phyloP scores from a whole-genome alignment of 2,888 invertebrate genomes.

The Eupithecia centaureata region DNA sequence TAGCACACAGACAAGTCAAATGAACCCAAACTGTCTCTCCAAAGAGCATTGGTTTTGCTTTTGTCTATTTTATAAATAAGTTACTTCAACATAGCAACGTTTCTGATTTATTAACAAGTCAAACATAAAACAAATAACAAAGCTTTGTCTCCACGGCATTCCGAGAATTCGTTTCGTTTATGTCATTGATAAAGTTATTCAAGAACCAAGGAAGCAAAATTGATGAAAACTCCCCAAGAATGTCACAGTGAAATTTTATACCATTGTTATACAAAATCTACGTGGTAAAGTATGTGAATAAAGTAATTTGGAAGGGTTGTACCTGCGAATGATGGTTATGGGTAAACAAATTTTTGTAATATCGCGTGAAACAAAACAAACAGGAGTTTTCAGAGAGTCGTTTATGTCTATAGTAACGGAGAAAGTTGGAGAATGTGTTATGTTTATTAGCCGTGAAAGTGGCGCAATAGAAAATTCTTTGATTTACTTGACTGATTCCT shows the following conservation, averaged over 20 bases:
- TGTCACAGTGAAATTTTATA: background rate
- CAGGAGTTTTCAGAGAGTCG: constrained; percentile 51
- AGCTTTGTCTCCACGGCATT: background rate
- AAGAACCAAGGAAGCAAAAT: background rate
- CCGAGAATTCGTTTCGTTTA: background rate
- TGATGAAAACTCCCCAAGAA: background rate
- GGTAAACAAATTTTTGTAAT: constrained; percentile 46
- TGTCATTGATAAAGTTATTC: background rate
- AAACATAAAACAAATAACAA: background rate
- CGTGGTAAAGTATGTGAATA: constrained; percentile 13
- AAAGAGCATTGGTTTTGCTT: background rate
- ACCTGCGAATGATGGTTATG: constrained; percentile 15
- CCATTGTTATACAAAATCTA: constrained; percentile 12
- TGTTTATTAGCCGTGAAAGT: background rate
- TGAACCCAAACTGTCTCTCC: background rate
- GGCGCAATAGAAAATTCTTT: background rate
- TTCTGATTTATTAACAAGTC: background rate
- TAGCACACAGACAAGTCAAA: too few relatives aligned
- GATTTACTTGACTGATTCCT: too few relatives aligned
- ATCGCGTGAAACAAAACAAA: constrained; percentile 49
- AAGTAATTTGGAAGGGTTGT: constrained; percentile 23
- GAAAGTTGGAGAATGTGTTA: constrained; percentile 47
- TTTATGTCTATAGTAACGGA: constrained; percentile 47
- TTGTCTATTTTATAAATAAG: background rate
- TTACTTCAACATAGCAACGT: background rate